Percentiles rank a stretch among this genome's conserved stretches.
phyloP scores from a whole-genome alignment of 1,140 invertebrate genomes.

The Lasaia peninsularis region DNA sequence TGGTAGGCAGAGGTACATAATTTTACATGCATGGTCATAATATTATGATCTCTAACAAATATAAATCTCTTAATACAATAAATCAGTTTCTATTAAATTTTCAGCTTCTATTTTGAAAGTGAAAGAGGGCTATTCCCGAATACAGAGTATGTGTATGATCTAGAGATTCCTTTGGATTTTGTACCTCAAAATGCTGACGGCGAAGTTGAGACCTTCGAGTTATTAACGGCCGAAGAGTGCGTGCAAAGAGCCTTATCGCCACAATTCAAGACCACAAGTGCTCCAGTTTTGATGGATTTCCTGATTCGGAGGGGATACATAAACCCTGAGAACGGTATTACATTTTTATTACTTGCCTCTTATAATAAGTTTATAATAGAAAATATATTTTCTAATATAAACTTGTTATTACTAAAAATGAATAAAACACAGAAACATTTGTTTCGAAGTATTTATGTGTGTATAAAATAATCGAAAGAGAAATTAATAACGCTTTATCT shows the following conservation, averaged over 20 bases:
- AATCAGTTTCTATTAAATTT: conserved; percentile 29
- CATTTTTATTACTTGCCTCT: no score
- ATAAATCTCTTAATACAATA: no score
- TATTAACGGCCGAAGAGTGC: conserved; percentile 88
- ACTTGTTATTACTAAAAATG: no score
- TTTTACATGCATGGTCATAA: no score
- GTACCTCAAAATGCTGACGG: conserved; percentile 93
- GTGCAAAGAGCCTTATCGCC: conserved; percentile 87
- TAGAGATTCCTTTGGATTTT: conserved; percentile 94
- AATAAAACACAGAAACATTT: no score
- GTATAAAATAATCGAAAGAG: no score
- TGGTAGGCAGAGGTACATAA: no score
- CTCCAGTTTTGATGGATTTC: conserved; percentile 93
- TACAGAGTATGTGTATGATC: conserved; percentile 96
- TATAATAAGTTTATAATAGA: no score
- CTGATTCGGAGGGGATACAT: conserved; percentile 93
- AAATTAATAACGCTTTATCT: no score
- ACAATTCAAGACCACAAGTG: conserved; percentile 95
- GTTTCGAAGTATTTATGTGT: no score
- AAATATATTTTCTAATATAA: no score
- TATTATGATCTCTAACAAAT: no score
- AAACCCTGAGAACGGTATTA: conserved; percentile 91
- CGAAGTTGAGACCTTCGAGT: conserved; percentile 93
- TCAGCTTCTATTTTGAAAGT: conserved; percentile 93
- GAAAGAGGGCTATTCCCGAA: conserved; percentile 95